These are phyloP conservation scores for Odobenus rosmarus DNA, from an alignment of 2,113 vertebrate species.

Conservation along the genomic window DNA sequence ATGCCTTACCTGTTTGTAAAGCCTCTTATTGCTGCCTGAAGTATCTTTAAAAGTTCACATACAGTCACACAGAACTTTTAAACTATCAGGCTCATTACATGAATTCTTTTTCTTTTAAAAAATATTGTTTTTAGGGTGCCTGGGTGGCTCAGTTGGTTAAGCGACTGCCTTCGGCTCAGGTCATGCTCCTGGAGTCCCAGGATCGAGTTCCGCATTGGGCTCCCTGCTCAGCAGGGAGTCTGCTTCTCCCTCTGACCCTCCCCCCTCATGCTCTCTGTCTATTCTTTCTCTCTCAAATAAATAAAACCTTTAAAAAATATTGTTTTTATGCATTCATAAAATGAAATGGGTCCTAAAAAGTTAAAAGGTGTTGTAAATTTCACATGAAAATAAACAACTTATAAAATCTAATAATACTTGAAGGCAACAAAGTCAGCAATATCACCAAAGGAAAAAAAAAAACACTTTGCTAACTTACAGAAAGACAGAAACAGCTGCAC, in stretches of 20 bases:
- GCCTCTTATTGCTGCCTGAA: not conserved
- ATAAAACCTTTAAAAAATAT: not conserved
- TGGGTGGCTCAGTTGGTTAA: too few relatives aligned
- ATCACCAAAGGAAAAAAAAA: not conserved
- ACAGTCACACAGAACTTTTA: not conserved
- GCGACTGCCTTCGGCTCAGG: too few relatives aligned
- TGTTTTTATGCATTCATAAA: slow-evolving; percentile 53
- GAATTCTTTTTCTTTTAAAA: not conserved
- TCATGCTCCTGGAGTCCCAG: too few relatives aligned
- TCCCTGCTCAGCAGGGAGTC: too few relatives aligned
- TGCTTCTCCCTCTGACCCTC: too few relatives aligned
- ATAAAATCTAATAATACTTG: slow-evolving; percentile 51
- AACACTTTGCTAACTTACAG: not conserved
- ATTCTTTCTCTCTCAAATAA: too few relatives aligned
- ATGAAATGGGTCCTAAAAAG: slow-evolving; percentile 60
- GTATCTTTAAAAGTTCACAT: not conserved
- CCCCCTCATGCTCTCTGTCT: too few relatives aligned
- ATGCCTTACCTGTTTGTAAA: not conserved
- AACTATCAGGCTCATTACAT: not conserved
- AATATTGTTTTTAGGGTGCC: too few relatives aligned
- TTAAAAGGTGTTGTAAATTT: slow-evolving; percentile 54
- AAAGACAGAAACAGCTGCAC: not conserved
- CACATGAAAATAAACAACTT: slow-evolving; percentile 61
- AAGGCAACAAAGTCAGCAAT: slow-evolving; percentile 4
- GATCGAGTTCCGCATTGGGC: too few relatives aligned